Evolutionary conservation across 1,140 invertebrate species (phyloP), one percentile per base, ranked within the genome.

Genomic region (Scylla paramamosain): DNA sequence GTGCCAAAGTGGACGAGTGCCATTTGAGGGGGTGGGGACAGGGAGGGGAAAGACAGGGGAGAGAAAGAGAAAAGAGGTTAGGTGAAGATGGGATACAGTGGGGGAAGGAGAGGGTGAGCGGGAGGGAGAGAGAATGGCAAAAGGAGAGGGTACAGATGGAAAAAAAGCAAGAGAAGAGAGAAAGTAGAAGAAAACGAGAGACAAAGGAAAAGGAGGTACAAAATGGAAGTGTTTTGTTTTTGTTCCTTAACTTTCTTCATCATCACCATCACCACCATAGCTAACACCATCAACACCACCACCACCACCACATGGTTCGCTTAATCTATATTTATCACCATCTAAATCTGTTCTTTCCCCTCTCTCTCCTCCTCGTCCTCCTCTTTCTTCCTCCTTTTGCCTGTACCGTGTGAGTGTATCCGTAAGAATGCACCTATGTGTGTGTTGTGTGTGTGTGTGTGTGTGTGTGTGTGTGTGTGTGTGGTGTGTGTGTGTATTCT

Each of bases 391-490:
- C 52, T 59, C 52, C 52, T 20, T 20, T 59, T 20, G 20, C 52
- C 20, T 59, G 52, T n/a, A 2, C 67, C 67, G 8, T 77, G 25
- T 77, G 67, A 77, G n/a, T n/a, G 1, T 77, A 77, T 77, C 67
- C 20, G n/a, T 77, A 77, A 77, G 67, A 77, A n/a, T 77, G 52
- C 52, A 59, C 52, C 52, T 59, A 12, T 88, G 8, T 14, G 52
- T 59, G 16, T 20, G 52, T 59, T 84, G 83, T 84, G 83, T 84
- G 83, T 84, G 83, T 84, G 83, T 84, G 83, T 84, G 83, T 84
- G 83, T 84, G 83, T 84, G 83, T 84, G 83, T 84, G 83, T 84
- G 83, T 84, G 83, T 84, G 83, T 84, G 83, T 84, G 83, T 84
- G 83, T 84, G 83, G 83, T 84, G 83, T 84, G 83, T 84, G 83